These are phyloP conservation scores for Brachyhypopomus gauderio DNA, from an alignment of 2,113 vertebrate genomes.

Conservation along the genomic window DNA sequence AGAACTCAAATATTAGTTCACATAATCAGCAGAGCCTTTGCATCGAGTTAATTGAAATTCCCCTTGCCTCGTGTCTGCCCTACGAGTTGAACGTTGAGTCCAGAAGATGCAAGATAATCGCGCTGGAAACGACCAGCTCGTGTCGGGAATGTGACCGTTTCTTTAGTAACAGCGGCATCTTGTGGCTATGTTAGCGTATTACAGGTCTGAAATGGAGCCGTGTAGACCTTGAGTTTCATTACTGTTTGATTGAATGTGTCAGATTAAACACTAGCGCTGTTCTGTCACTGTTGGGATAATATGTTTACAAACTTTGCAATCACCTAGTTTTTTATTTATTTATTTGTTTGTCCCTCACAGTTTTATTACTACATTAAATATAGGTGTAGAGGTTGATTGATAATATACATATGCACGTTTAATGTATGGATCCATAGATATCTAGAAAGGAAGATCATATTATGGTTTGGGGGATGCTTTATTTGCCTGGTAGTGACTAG, in stretches of 20 bases:
- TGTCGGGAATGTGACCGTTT: conserved; percentile 44
- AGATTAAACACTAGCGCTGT: too few relatives aligned
- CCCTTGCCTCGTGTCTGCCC: conserved; percentile 20
- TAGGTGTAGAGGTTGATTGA: neutral
- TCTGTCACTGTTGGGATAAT: neutral
- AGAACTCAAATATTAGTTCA: conserved; percentile 57
- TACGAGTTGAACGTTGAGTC: conserved; percentile 12
- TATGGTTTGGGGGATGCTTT: neutral
- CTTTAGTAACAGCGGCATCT: conserved; percentile 66
- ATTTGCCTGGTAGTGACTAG: neutral
- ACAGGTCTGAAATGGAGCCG: conserved; percentile 30
- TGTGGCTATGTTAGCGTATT: conserved; percentile 58
- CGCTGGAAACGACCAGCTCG: neutral
- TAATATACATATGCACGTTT: neutral
- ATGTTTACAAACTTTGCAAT: neutral
- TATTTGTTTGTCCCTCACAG: neutral
- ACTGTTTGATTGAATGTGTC: too few relatives aligned
- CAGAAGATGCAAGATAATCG: neutral
- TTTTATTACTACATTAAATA: neutral
- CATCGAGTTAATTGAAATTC: conserved; percentile 46
- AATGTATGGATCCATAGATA: neutral
- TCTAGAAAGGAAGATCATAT: neutral
- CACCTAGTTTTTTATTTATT: neutral
- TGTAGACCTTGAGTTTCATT: neutral
- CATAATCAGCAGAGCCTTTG: conserved; percentile 30